Base-by-base conservation (phyloP, 2,888 invertebrate genomes). In the Microdon myrmicae region DNA sequence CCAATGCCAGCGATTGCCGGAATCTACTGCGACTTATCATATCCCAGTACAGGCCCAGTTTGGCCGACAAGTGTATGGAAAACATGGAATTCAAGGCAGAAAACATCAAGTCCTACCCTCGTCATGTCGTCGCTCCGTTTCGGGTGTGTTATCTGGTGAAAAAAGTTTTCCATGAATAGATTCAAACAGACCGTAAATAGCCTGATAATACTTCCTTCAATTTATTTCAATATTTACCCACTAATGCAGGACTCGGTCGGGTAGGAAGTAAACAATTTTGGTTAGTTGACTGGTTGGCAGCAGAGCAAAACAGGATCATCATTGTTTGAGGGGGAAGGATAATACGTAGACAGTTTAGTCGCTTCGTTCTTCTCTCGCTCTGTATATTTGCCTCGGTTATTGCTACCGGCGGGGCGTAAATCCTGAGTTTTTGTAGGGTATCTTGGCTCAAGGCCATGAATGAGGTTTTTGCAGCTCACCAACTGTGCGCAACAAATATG, bases 171-270 rank as follows among this genome's bases (percentile, higher is more conserved):
- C 58, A 64, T 64, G 64, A 64, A 64, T 64, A 64, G 64, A 64
- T 64, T 64, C 58, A 64, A 64, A 58, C 64, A 58, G 64, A 64
- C 56, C 64, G 64, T 64, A 64, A 64, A 64, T 64, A 64, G 64
- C 64, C 64, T 58, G 56, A 64, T 64, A 64, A 64, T 64, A 58
- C 41, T 64, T 64, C 64, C 58, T 64, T 64, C 64, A 64, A 64
- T 64, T 64, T 64, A 64, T 64, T 64, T 64, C 64, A 64, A 64
- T 64, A 64, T 64, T 64, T 64, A 41, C 41, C 56, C 58, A 58
- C 38, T 51, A 49, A 64, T 44, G 56, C 48, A 55, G 31, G 17
- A 8, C 14, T 20, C n/a, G n/a, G 29, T 45, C 44, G 31, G 45
- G 44, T 34, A 51, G 49, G 64, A 41, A 45, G 58, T 64, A 58